Evolutionary conservation across 2,113 vertebrate genomes (phyloP), one percentile per base, ranked within the genome.

Genomic region (Cyanocitta stelleri): DNA sequence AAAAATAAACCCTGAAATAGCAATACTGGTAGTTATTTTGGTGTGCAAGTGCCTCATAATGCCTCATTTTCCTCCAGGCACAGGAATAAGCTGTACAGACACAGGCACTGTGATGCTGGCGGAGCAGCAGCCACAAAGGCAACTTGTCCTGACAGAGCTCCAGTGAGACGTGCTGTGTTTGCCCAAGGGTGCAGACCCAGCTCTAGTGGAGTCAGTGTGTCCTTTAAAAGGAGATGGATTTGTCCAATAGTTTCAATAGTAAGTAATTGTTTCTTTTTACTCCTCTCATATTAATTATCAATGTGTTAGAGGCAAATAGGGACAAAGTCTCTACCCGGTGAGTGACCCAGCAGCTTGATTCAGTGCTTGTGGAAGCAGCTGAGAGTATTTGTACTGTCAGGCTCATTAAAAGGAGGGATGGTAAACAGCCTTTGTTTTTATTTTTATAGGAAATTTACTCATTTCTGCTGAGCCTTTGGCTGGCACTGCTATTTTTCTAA

Each of bases 1-100:
- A 93, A 87, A 96, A 88, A 63, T 46, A 84, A 89, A 26, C 74
- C 76, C 66, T 78, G 49, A 78, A 96, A 93, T 94, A 94, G 85
- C 72, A 55, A 9, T 64, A 13, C 27, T 29, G 66, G 43, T 62
- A 41, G 87, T 76, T 90, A 95, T 90, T 93, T 77, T 48, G 61
- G 52, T 75, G 64, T 67, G 72, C 35, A 35, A 94, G 80, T 59
- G 52, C 76, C 80, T 90, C 23, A 11, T 61, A 90, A 90, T 69
- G 43, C 35, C 55, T 94, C 33, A 1, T 79, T 89, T 84, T 85
- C 87, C 81, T 81, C 43, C 54, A 51, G 81, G 62, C 88, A 68
- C 6, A 19, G 69, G 66, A 80, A 44, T 69, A 39, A 87, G 59
- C 78, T 49, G 2, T 18, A 29, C 35, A 58, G 87, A 61, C 10